These are phyloP conservation scores for Etheostoma nigrum DNA, from an alignment of 2,797 vertebrate genomes.

Conservation along the genomic window DNA sequence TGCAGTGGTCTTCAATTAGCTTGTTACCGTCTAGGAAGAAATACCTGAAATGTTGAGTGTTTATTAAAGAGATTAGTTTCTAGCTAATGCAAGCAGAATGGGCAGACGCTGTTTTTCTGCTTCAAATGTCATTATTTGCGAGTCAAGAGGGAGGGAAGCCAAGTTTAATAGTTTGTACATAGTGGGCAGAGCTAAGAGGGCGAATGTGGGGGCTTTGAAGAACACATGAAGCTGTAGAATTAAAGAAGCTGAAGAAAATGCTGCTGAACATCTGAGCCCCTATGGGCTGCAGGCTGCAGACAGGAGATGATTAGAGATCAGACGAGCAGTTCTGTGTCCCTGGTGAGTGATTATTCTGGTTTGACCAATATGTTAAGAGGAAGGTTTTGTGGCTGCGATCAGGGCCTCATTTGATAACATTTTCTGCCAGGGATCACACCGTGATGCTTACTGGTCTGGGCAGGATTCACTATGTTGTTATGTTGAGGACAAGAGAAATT, in stretches of 20 bases:
- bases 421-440: conserved; percentile 49
- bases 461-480: conserved; percentile 56
- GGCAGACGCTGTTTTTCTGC: conserved; percentile 11
- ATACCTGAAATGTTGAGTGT: conserved; percentile 38
- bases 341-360: conserved; percentile 29
- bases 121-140: conserved; percentile 17
- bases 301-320: conserved; percentile 37
- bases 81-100: conserved; percentile 19
- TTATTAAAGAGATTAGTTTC: conserved; percentile 43
- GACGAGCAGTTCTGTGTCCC: conserved; percentile 9
- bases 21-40: conserved; percentile 19
- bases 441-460: conserved; percentile 49
- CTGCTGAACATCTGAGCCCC: conserved; percentile 12
- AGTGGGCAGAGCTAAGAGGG: conserved; percentile 14
- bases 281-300: conserved; percentile 16
- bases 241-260: conserved; percentile 24
- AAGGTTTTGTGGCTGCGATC: conserved; percentile 13
- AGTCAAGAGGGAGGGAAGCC: conserved; percentile 13
- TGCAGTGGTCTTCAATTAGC: conserved; percentile 38
- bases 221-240: conserved; percentile 26
- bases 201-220: conserved; percentile 5
- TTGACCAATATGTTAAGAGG: conserved; percentile 31
- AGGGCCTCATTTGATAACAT: conserved; percentile 39
- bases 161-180: conserved; percentile 19
- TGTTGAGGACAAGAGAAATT: conserved; percentile 11